Base-by-base conservation (phyloP, 2,113 vertebrate genomes). In the Oryzias javanicus region DNA sequence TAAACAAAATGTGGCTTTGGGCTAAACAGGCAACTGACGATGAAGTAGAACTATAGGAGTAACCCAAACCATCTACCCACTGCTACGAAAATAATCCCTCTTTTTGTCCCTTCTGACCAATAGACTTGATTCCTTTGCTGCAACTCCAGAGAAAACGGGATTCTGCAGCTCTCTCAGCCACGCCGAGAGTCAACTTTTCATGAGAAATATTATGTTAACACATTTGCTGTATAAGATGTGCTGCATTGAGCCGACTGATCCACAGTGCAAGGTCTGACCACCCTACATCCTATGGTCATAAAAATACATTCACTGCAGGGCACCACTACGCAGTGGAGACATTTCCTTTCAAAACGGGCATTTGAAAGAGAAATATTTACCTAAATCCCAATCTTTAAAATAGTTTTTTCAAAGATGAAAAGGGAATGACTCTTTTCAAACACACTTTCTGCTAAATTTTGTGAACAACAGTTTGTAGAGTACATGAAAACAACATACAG, bases 1-100 rank as follows among this genome's bases (percentile, higher is more conserved):
- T 90, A 89, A 90, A 91, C 89, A 90, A 87, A 90, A 87, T 75
- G 83, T 75, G 88, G 82, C 84, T 90, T 91, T 89, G 85, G 88
- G 83, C 76, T 85, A 49, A 82, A 90, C 72, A 81, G 79, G 77
- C 80, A 86, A 73, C 69, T 70, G 79, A 76, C 67, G 64, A 76
- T 79, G 47, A 2, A 46, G 49, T 45, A 44, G 63, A 70, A 81
- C 67, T 67, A 68, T 59, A 82, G 57, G 52, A 67, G 42, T 68
- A 54, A 47, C 58, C 78, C 55, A 70, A 53, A 78, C 70, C 44
- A 60, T 69, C 52, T 48, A 72, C 58, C 55, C 64, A 68, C 49
- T 72, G 54, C 79, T 70, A 74, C 69, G 67, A 61, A 56, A 74
- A 66, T 65, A 55, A 49, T 65, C 70, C 68, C 75, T 69, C 53